Conservation (phyloP, 2,113 vertebrate species). For the Caranx ignobilis region DNA sequence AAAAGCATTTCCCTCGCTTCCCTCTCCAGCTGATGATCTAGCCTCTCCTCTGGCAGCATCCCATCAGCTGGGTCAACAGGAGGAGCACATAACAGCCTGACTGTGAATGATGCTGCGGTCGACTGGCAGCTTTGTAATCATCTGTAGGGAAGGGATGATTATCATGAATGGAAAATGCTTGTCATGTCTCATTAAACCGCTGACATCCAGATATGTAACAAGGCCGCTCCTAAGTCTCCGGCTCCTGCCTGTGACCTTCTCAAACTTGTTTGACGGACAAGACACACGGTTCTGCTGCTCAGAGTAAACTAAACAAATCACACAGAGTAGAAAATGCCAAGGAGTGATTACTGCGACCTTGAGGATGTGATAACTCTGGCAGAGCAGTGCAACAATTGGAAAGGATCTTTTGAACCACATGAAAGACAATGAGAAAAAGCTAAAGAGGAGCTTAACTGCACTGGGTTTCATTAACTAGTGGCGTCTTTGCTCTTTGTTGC, state of each 20-base stretch:
- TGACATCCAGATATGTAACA: conserved; percentile 35
- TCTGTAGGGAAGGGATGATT: conserved; percentile 40
- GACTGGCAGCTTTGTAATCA: conserved; percentile 56
- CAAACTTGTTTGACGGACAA: conserved; percentile 15
- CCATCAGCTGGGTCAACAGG: conserved; percentile 22
- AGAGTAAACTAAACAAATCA: conserved; percentile 35
- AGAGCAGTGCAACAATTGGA: conserved; percentile 35
- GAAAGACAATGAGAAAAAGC: conserved; percentile 69
- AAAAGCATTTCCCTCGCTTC: conserved; percentile 41
- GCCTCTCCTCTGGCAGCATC: conserved; percentile 29
- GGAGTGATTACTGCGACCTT: conserved; percentile 21
- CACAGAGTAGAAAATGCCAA: conserved; percentile 13
- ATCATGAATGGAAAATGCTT: conserved; percentile 51
- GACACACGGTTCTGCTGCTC: conserved; percentile 13
- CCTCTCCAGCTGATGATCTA: conserved; percentile 37
- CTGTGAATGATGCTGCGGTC: conserved; percentile 36
- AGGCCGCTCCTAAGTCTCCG: not conserved
- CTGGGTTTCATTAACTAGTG: conserved; percentile 78
- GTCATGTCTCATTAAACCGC: conserved; percentile 36
- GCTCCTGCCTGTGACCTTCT: conserved; percentile 39
- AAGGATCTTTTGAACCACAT: conserved; percentile 65
- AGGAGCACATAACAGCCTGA: conserved; percentile 58
- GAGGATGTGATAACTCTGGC: conserved; percentile 19
- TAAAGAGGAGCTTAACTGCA: conserved; percentile 73
- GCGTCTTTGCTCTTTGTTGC: conserved; percentile 81